Evolutionary conservation across 2,888 invertebrate genomes (phyloP).

Genomic region (Ectobius pallidus): DNA sequence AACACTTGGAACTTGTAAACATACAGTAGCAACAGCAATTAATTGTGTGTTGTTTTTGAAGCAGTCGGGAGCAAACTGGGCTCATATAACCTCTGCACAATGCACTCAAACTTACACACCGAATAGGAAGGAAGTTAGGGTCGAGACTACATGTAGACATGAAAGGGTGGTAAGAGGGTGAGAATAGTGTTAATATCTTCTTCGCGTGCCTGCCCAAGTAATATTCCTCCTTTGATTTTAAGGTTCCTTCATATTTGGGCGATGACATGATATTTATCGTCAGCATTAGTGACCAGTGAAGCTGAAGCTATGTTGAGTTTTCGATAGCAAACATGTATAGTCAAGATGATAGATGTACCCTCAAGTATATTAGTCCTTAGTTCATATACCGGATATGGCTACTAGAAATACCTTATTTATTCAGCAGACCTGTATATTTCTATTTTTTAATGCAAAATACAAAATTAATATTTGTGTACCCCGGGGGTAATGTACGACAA

Average conservation of each 20-base stretch:
- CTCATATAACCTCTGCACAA: not conserved
- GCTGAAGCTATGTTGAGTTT: no score
- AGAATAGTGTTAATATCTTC: not conserved
- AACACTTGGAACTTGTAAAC: not conserved
- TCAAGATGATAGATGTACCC: no score
- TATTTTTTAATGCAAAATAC: no score
- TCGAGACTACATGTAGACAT: not conserved
- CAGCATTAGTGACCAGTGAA: no score
- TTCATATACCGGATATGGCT: no score
- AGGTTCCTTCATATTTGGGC: not conserved
- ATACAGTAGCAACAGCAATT: not conserved
- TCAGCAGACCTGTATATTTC: no score
- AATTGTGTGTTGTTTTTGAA: not conserved
- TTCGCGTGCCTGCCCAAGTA: not conserved
- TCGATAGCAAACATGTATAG: no score
- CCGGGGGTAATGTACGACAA: no score
- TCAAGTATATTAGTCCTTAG: no score
- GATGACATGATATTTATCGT: no score
- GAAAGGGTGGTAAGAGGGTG: not conserved
- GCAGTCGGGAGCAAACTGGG: not conserved
- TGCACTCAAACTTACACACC: not conserved
- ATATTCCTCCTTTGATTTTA: not conserved
- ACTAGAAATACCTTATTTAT: no score
- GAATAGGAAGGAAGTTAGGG: not conserved
- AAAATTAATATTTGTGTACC: no score